These are phyloP conservation scores for Lagocephalus sceleratus DNA, from an alignment of 2,797 vertebrate genomes.

Conservation along the genomic window DNA sequence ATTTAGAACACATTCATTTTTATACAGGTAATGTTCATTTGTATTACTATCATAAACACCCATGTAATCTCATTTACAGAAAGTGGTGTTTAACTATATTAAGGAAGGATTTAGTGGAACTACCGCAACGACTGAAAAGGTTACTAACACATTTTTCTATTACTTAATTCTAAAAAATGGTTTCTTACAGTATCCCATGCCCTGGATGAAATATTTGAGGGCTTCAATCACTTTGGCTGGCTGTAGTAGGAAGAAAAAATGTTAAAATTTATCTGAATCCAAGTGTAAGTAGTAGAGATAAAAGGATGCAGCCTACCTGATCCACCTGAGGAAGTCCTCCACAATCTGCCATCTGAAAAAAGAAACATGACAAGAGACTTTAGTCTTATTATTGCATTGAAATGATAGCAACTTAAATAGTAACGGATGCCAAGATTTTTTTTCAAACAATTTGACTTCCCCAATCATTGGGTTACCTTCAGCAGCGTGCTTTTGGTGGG, in stretches of 20 bases:
- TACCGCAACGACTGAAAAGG: neutral
- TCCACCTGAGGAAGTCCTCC: constrained; percentile 93
- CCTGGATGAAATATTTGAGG: constrained; percentile 95
- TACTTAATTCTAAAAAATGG: neutral
- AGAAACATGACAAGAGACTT: no score
- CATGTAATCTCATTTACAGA: no score
- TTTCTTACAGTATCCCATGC: constrained; percentile 94
- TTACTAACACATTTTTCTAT: neutral
- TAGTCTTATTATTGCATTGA: neutral
- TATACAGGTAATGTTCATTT: neutral
- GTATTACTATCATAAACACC: no score
- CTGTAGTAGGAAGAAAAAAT: constrained; percentile 59
- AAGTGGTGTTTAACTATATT: no score
- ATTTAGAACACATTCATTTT: neutral
- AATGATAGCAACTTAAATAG: neutral
- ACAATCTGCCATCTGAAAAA: constrained; percentile 91
- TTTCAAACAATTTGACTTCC: neutral
- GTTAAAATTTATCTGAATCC: constrained; percentile 4
- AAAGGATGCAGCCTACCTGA: constrained; percentile 79
- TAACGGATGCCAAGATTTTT: neutral
- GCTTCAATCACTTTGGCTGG: constrained; percentile 92
- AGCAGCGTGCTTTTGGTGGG: constrained; percentile 92
- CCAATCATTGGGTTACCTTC: constrained; percentile 77
- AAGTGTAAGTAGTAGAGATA: neutral
- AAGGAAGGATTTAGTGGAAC: neutral